Evolutionary conservation across 2,113 vertebrate species (phyloP).

Genomic region (Callaeas wilsoni): DNA sequence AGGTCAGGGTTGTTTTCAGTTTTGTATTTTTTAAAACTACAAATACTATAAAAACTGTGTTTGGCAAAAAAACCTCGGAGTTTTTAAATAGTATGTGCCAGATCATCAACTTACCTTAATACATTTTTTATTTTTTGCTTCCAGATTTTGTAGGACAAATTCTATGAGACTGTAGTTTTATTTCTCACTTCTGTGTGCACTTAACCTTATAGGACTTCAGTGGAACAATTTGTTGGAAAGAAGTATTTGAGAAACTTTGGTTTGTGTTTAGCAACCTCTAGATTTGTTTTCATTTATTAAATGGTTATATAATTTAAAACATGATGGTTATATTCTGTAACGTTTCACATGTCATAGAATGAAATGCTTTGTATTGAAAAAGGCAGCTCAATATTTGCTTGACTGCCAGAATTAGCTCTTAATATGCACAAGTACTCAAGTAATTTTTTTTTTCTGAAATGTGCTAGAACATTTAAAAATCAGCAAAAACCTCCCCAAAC

Average conservation of each 20-base stretch:
- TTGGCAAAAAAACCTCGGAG: background rate
- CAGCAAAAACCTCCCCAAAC: accelerated
- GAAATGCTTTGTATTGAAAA: background rate
- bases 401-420: background rate
- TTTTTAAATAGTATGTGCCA: background rate
- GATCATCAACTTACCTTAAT: background rate
- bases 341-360: background rate
- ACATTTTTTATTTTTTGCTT: background rate
- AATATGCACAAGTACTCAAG: background rate
- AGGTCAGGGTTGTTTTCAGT: background rate
- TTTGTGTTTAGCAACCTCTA: background rate
- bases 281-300: background rate
- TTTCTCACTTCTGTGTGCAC: background rate
- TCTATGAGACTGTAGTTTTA: background rate
- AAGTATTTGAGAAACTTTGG: background rate
- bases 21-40: background rate
- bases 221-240: background rate
- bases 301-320: background rate
- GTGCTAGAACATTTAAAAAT: background rate
- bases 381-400: background rate
- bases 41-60: background rate
- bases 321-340: background rate
- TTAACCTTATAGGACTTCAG: background rate
- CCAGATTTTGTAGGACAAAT: background rate
- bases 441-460: background rate